Evolutionary conservation across 1,140 invertebrate genomes (phyloP).

Genomic region (Chelonus insularis): DNA sequence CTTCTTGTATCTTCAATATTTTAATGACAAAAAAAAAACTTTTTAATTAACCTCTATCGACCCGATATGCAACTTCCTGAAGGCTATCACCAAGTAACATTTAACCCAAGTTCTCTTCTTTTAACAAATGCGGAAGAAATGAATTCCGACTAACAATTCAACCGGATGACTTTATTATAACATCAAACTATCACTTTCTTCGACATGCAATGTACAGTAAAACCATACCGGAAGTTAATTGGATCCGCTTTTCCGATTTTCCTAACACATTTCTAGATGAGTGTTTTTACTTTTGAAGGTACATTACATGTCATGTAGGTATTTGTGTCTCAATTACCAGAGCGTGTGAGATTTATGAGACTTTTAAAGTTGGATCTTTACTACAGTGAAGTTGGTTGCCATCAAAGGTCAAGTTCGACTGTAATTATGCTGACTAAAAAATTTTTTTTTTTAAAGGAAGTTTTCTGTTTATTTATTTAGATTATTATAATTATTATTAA

Average conservation of each 20-base stretch:
- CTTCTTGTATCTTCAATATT: too few relatives aligned
- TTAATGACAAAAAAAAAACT: too few relatives aligned
- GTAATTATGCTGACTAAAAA: too few relatives aligned
- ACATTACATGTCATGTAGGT: not conserved
- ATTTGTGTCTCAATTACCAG: not conserved
- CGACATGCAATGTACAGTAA: not conserved
- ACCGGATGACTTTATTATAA: not conserved
- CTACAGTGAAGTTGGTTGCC: too few relatives aligned
- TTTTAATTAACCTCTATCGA: too few relatives aligned
- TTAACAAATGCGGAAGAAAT: conserved; percentile 2
- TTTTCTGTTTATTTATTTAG: not conserved
- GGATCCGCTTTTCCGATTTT: conserved; percentile 5
- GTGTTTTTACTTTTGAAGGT: not conserved
- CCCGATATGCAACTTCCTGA: too few relatives aligned
- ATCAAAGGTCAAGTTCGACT: conserved; percentile 1
- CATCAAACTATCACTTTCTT: not conserved
- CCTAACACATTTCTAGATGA: not conserved
- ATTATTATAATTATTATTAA: too few relatives aligned
- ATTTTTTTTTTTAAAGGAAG: too few relatives aligned
- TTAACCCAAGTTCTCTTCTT: not conserved
- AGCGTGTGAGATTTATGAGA: not conserved
- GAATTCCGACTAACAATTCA: not conserved
- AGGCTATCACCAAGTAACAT: too few relatives aligned
- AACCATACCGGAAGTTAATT: not conserved
- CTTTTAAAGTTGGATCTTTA: not conserved